A percentile compares a stretch with the other conserved stretches of the same genome.
phyloP scores from a whole-genome alignment of 1,140 invertebrate species.

The Polypedilum pembai region DNA sequence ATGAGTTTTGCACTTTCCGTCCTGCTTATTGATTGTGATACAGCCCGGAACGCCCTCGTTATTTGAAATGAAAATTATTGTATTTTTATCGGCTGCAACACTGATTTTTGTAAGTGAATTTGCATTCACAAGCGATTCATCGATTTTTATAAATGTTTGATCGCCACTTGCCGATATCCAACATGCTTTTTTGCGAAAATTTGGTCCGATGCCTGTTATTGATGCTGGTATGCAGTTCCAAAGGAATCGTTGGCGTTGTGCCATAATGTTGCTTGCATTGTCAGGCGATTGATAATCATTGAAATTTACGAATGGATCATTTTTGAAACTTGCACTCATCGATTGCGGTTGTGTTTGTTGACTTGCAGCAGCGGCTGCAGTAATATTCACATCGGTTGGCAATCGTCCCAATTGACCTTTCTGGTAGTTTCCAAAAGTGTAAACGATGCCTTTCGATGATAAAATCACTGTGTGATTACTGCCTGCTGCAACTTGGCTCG shows the following conservation, averaged over 20 bases:
- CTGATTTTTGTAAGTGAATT: slow-evolving; percentile 76
- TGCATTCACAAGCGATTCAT: slow-evolving; percentile 85
- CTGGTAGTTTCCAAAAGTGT: slow-evolving; percentile 87
- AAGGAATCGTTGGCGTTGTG: slow-evolving; percentile 43
- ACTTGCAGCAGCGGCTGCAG: slow-evolving; percentile 30
- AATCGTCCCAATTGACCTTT: slow-evolving; percentile 83
- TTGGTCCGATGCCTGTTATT: slow-evolving; percentile 69
- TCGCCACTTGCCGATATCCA: slow-evolving; percentile 92
- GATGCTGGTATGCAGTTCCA: slow-evolving; percentile 78
- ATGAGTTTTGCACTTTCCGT: slow-evolving; percentile 68
- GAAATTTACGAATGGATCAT: slow-evolving; percentile 33
- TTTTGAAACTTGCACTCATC: slow-evolving; percentile 33
- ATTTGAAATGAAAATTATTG: slow-evolving; percentile 46
- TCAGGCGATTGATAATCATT: slow-evolving; percentile 28
- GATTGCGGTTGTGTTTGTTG: slow-evolving; percentile 23
- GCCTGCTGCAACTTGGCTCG: slow-evolving; percentile 77
- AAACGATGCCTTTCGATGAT: slow-evolving; percentile 84
- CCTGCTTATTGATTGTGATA: slow-evolving; percentile 73
- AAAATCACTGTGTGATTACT: slow-evolving; percentile 91
- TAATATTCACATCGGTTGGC: slow-evolving; percentile 40
- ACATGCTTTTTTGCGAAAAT: slow-evolving; percentile 73
- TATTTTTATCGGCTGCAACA: slow-evolving; percentile 79
- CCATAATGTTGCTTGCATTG: slow-evolving; percentile 32
- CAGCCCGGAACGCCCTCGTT: slow-evolving; percentile 41
- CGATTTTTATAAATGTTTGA: slow-evolving; percentile 89